Evolutionary conservation across 2,797 vertebrate genomes (phyloP).

Genomic region (Australoheros facetus): DNA sequence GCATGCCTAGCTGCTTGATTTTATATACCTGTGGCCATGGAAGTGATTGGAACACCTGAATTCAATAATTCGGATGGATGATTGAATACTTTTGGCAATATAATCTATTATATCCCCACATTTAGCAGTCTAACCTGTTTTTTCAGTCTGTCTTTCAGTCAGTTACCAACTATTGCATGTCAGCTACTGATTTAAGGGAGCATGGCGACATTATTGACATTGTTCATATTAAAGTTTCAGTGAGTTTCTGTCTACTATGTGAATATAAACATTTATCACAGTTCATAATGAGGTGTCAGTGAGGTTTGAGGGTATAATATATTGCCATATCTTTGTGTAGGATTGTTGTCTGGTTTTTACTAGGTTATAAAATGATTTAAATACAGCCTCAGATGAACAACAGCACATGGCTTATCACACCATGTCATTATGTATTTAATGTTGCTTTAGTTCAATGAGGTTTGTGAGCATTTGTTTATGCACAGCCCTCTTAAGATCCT

Average conservation of each 20-base stretch:
- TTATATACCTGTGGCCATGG: no score
- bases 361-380: no score
- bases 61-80: no score
- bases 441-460: no score
- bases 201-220: conserved; percentile 25
- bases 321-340: neutral
- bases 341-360: no score
- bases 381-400: no score
- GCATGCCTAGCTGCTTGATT: no score
- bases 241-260: conserved; percentile 28
- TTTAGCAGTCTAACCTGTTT: neutral
- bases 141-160: conserved; percentile 18
- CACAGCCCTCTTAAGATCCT: neutral
- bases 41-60: no score
- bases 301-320: neutral
- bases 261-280: conserved; percentile 42
- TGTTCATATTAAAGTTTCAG: conserved; percentile 55
- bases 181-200: conserved; percentile 37
- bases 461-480: no score
- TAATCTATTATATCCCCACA: neutral
- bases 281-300: neutral
- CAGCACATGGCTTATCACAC: no score
- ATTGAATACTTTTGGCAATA: no score
- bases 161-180: conserved; percentile 8
- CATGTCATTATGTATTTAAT: no score